Evolutionary conservation across 2,888 invertebrate species (phyloP).

Genomic region (Platerodrilus igneus): DNA sequence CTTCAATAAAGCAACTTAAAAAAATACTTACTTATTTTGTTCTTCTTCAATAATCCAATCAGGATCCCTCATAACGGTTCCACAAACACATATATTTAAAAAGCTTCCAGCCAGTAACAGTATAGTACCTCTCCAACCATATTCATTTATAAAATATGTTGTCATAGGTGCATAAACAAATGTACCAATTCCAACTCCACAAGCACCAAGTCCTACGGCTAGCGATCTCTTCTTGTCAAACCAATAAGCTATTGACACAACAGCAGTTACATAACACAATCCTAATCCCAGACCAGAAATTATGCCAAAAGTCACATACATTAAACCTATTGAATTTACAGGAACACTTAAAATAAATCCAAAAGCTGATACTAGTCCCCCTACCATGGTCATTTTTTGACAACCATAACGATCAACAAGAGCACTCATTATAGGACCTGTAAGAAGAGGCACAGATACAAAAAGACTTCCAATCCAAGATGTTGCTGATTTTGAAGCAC

Average conservation of each 20-base stretch:
- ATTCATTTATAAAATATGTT: slow-evolving; percentile 69
- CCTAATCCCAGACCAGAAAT: slow-evolving; percentile 81
- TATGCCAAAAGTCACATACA: slow-evolving; percentile 82
- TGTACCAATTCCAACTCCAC: slow-evolving; percentile 86
- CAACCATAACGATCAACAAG: slow-evolving; percentile 80
- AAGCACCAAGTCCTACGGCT: slow-evolving; percentile 82
- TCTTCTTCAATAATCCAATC: slow-evolving; percentile 68
- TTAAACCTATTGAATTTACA: slow-evolving; percentile 67
- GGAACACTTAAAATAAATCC: slow-evolving; percentile 75
- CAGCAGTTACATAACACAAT: slow-evolving; percentile 82
- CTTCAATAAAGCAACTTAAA: neutral
- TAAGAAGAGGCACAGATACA: slow-evolving; percentile 80
- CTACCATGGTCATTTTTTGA: slow-evolving; percentile 49
- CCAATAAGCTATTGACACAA: slow-evolving; percentile 89
- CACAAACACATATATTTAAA: slow-evolving; percentile 80
- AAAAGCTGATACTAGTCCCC: slow-evolving; percentile 65
- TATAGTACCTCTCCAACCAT: slow-evolving; percentile 82
- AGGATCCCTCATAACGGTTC: slow-evolving; percentile 81
- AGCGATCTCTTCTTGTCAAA: slow-evolving; percentile 83
- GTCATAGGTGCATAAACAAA: slow-evolving; percentile 85
- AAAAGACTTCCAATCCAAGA: slow-evolving; percentile 89
- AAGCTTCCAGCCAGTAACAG: slow-evolving; percentile 78
- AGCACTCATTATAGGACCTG: slow-evolving; percentile 80
- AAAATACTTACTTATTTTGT: slow-evolving; percentile 48
- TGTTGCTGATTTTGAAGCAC: slow-evolving; percentile 76